These are phyloP conservation scores for Oreohelix idahoensis DNA, from an alignment of 1,140 invertebrate genomes.

Conservation along the genomic window DNA sequence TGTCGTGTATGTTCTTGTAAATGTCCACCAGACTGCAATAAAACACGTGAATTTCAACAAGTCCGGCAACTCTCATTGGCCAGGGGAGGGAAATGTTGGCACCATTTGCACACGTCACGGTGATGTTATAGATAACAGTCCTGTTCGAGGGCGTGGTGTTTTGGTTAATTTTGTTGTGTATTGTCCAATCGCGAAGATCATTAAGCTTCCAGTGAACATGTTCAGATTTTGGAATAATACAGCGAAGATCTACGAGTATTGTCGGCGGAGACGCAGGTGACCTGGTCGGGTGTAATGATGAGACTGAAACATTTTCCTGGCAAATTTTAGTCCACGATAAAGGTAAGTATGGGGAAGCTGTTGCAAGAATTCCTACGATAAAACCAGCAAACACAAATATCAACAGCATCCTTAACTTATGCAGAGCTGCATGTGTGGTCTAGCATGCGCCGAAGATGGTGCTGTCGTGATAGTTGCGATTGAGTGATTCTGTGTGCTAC, in stretches of 20 bases:
- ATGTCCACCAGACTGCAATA: constrained; percentile 37
- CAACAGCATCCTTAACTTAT: too few species aligned
- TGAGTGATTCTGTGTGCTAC: too few species aligned
- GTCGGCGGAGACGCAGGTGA: neutral
- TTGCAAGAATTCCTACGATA: too few species aligned
- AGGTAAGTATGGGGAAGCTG: neutral
- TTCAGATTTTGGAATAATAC: neutral
- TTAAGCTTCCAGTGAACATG: constrained; percentile 14
- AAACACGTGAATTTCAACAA: constrained; percentile 22
- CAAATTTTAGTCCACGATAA: neutral
- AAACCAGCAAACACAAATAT: too few species aligned
- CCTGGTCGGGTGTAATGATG: neutral
- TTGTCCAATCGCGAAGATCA: neutral
- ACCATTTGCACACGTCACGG: constrained; percentile 18
- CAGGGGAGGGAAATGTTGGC: constrained; percentile 40
- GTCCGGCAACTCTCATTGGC: constrained; percentile 36
- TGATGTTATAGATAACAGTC: neutral
- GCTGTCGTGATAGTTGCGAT: too few species aligned
- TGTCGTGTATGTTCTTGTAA: constrained; percentile 37
- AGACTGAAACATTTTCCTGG: neutral
- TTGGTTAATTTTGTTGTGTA: neutral
- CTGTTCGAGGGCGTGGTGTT: neutral
- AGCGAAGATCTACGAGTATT: neutral
- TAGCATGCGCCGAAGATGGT: too few species aligned
- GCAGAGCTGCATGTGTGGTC: too few species aligned